A percentile compares a stretch with the other conserved stretches of the same genome.
Evolutionary conservation across 2,113 vertebrate genomes (phyloP).

Genomic region (Silurus meridionalis): DNA sequence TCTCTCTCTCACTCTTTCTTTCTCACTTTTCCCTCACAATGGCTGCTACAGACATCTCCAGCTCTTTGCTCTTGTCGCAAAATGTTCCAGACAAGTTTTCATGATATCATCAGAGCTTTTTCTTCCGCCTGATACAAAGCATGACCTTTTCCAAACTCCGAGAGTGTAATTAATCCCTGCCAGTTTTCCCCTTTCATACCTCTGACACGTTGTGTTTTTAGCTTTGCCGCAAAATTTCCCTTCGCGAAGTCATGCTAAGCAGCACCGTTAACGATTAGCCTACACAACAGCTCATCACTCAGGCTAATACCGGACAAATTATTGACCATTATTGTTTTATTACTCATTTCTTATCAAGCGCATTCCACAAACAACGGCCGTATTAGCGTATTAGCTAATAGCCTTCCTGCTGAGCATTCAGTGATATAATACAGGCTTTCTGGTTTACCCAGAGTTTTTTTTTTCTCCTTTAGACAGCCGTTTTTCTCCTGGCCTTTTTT

Average conservation of each 20-base stretch:
- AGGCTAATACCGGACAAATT: neutral
- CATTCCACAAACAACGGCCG: neutral
- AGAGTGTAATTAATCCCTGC: conserved; percentile 30
- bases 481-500: conserved; percentile 53
- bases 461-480: conserved; percentile 28
- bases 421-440: conserved; percentile 42
- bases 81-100: neutral
- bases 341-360: conserved; percentile 2
- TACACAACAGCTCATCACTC: conserved; percentile 3
- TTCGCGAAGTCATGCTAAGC: neutral
- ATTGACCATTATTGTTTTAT: neutral
- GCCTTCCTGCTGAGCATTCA: conserved; percentile 20
- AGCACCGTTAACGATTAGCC: neutral
- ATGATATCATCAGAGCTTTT: conserved; percentile 7
- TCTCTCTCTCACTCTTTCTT: too few species aligned
- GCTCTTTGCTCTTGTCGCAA: neutral
- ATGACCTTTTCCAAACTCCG: conserved; percentile 41
- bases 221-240: neutral
- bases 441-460: conserved; percentile 43
- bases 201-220: conserved; percentile 15
- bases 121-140: conserved; percentile 20
- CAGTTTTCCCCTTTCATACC: neutral
- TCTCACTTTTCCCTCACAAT: neutral
- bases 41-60: neutral
- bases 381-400: neutral